Percentiles rank a stretch among this genome's conserved stretches.
These are phyloP conservation scores for Leptopilina myrica DNA, from an alignment of 2,888 invertebrate species.

Conservation along the genomic window DNA sequence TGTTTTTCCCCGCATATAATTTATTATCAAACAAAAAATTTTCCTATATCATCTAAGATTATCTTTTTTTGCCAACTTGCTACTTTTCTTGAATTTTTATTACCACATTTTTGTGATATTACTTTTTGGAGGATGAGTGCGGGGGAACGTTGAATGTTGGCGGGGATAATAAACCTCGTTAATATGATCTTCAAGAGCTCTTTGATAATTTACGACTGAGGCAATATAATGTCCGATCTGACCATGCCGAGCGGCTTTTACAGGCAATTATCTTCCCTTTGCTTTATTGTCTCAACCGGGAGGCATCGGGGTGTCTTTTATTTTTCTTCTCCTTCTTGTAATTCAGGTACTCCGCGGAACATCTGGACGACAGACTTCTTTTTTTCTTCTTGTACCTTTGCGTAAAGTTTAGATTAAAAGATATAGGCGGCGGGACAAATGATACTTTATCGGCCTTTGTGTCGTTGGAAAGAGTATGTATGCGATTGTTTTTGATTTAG, in stretches of 20 bases:
- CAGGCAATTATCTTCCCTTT: conserved; percentile 23
- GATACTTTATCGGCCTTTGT: too few species aligned
- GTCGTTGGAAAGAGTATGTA: too few species aligned
- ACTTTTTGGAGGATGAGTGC: background rate
- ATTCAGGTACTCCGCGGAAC: conserved; percentile 25
- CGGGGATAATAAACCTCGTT: conserved; percentile 38
- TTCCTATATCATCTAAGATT: background rate
- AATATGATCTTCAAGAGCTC: conserved; percentile 51
- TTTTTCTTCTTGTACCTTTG: background rate
- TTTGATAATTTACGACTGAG: conserved; percentile 52
- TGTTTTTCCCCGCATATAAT: too few species aligned
- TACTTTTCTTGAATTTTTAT: background rate
- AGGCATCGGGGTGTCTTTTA: background rate
- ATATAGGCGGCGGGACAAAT: too few species aligned
- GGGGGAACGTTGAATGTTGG: background rate
- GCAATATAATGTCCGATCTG: conserved; percentile 27
- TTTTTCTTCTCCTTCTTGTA: background rate
- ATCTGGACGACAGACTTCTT: conserved; percentile 26
- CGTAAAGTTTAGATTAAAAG: background rate
- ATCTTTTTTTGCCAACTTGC: too few species aligned
- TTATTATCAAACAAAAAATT: too few species aligned
- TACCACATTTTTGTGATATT: background rate
- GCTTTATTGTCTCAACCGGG: conserved; percentile 25
- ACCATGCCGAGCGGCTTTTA: conserved; percentile 20
- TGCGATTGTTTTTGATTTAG: too few species aligned